A percentile compares a stretch with the other conserved stretches of the same genome.
These are phyloP conservation scores for Drosophila saltans DNA, from an alignment of 1,140 invertebrate genomes.

Conservation along the genomic window DNA sequence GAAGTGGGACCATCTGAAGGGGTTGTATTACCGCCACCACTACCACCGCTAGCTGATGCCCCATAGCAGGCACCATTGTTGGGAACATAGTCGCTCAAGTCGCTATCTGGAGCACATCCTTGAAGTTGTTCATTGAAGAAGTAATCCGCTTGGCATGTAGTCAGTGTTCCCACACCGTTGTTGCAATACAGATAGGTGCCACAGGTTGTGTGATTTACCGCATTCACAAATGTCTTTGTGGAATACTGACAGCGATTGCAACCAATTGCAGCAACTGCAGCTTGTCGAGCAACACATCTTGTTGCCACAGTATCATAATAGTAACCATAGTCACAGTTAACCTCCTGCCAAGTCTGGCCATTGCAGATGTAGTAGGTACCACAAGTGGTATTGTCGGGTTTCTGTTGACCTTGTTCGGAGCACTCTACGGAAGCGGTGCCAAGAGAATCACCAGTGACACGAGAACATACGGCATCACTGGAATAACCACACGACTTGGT, in stretches of 20 bases:
- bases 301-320: constrained; percentile 10
- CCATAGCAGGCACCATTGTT: constrained; percentile 42
- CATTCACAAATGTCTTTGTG: constrained; percentile 31
- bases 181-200: constrained; percentile 47
- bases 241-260: constrained; percentile 61
- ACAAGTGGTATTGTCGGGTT: neutral
- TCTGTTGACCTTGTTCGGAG: rapidly evolving
- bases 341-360: neutral
- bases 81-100: neutral
- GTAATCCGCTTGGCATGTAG: rapidly evolving
- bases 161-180: neutral
- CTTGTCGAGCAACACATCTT: neutral
- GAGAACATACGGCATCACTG: constrained; percentile 10
- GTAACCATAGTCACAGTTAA: constrained; percentile 19
- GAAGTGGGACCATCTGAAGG: too few relatives aligned
- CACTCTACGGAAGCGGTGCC: constrained; percentile 14
- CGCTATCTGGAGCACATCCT: neutral
- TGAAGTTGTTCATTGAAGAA: constrained; percentile 47
- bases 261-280: neutral
- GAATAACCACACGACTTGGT: neutral
- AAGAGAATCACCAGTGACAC: constrained; percentile 18
- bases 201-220: constrained; percentile 29
- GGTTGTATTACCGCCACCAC: neutral
- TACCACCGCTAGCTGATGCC: neutral
- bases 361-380: constrained; percentile 42